Evolutionary conservation across 1,140 invertebrate species (phyloP).

Genomic region (Magallana gigas): DNA sequence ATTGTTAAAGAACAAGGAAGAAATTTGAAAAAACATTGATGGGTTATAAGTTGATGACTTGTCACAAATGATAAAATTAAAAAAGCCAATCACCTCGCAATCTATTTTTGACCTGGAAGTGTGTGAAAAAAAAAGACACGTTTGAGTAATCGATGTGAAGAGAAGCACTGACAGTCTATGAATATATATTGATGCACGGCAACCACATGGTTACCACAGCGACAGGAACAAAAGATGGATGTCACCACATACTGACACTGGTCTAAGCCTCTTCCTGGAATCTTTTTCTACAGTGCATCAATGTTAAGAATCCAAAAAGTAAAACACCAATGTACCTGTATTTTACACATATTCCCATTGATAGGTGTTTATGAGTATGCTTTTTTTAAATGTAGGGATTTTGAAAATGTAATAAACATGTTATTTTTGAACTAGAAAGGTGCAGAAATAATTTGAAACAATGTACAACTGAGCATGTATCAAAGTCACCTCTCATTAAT

Average conservation of each 20-base stretch:
- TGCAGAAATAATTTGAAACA: too few relatives aligned
- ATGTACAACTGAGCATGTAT: too few relatives aligned
- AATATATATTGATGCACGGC: neutral
- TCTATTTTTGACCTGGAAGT: constrained; percentile 29
- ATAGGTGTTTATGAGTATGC: too few relatives aligned
- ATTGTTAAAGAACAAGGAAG: neutral
- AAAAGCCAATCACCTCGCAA: constrained; percentile 22
- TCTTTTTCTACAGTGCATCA: too few relatives aligned
- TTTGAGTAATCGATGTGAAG: constrained; percentile 2
- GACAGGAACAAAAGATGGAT: constrained; percentile 13
- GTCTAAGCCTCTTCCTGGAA: too few relatives aligned
- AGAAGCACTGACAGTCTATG: neutral
- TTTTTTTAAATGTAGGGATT: too few relatives aligned
- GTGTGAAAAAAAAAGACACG: neutral
- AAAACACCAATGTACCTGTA: too few relatives aligned
- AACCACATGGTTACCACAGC: neutral
- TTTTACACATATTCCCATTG: too few relatives aligned
- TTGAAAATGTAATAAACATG: too few relatives aligned
- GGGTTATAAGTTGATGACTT: neutral
- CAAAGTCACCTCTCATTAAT: too few relatives aligned
- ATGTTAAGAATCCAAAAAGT: too few relatives aligned
- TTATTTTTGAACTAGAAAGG: too few relatives aligned
- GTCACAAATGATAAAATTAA: neutral
- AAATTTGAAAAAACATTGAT: neutral
- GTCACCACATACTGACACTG: neutral